Base-by-base conservation (phyloP, 2,797 vertebrate species). In the Onychomys torridus region DNA sequence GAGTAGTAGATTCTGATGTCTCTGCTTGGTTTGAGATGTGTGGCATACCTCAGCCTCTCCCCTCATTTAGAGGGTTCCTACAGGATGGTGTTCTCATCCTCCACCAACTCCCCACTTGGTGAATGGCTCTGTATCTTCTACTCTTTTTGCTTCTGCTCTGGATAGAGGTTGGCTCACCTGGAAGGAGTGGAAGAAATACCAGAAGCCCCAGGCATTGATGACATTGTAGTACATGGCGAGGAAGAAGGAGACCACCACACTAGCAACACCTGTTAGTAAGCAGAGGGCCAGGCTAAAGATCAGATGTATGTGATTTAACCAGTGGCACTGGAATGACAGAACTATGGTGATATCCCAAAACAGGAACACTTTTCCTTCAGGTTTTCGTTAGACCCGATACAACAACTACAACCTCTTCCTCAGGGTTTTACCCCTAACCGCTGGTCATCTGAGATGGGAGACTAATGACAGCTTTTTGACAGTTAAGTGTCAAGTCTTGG, bases 171-270 rank as follows among this genome's bases (percentile, higher is more conserved):
- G 11, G 67, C 86, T 27, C 67, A 99, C 99, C 99, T 99, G 99
- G 98, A 99, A 99, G 94, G 99, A 99, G 97, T 99, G 98, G 98
- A 99, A 99, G 97, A 99, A 99, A 98, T 99, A 99, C 99, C 99
- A 99, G 98, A 99, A 99, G 96, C 99, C 99, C 99, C 99, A 99
- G 92, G 99, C 99, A 0, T 99, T 99, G 98, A 99, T 99, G 97
- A 99, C 97, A 0, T 99, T 99, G 99, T 99, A 99, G 98, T 99
- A 99, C 96, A 99, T 98, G 98, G 99, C 99, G 19, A 99, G 98
- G 98, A 99, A 99, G 97, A 99, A 92, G 43, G 99, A 99, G 2
- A 99, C 99, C 0, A 99, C 73, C 5, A 99, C 98, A 9, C 99
- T 99, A 95, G 99, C 99, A 2, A 99, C 96, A 0, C 99, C 99